Evolutionary conservation across 2,888 invertebrate genomes (phyloP).

Genomic region (Chelonus formosanus): DNA sequence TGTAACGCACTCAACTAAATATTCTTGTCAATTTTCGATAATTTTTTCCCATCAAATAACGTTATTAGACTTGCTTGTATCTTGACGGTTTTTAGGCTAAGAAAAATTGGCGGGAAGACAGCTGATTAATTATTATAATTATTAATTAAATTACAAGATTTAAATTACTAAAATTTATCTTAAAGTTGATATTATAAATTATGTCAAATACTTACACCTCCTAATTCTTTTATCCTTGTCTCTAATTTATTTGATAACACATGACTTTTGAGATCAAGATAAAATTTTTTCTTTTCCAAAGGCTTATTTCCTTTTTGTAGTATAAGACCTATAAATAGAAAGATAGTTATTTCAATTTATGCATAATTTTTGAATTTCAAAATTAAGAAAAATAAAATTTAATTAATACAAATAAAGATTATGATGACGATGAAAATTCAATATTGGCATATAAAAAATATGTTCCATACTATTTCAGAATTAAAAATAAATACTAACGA

Average conservation of each 20-base stretch:
- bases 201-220: conserved; percentile 71
- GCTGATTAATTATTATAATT: conserved; percentile 1
- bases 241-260: conserved; percentile 73
- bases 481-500: conserved; percentile 42
- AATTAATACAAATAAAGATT: no score
- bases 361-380: not conserved
- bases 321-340: conserved; percentile 50
- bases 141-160: not conserved
- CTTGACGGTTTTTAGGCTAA: not conserved
- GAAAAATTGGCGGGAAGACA: conserved; percentile 17
- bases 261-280: conserved; percentile 80
- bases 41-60: no score
- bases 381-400: no score
- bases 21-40: no score
- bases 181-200: not conserved
- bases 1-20: no score
- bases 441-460: no score
- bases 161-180: not conserved
- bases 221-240: conserved; percentile 75
- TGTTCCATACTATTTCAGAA: no score
- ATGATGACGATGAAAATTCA: no score
- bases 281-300: conserved; percentile 76
- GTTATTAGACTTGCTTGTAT: no score
- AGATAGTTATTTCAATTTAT: not conserved
- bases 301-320: conserved; percentile 68